These are phyloP conservation scores for Onychomys arenicola DNA, from an alignment of 2,797 vertebrate species.

Conservation along the genomic window DNA sequence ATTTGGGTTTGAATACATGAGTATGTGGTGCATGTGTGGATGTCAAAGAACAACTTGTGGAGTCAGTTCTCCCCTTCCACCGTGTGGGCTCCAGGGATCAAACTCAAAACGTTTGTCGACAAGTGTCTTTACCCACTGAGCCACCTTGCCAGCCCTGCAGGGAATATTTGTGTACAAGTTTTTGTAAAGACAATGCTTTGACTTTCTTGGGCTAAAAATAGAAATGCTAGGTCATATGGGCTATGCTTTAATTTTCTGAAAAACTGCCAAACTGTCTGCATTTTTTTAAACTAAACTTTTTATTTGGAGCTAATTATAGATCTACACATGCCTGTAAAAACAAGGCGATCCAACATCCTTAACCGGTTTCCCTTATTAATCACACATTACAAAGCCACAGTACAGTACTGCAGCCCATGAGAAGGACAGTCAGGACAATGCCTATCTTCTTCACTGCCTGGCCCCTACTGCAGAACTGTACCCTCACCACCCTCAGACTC, in stretches of 20 bases:
- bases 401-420: neutral
- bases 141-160: neutral
- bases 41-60: neutral
- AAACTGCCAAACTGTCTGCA: constrained; percentile 44
- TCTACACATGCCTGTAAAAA: constrained; percentile 35
- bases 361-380: neutral
- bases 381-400: constrained; percentile 14
- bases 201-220: neutral
- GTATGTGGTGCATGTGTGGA: neutral
- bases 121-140: neutral
- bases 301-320: constrained; percentile 38
- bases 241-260: constrained; percentile 46
- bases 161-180: neutral
- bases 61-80: neutral
- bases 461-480: neutral
- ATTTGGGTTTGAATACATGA: neutral
- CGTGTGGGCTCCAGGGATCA: neutral
- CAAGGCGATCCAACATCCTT: neutral
- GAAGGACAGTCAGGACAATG: neutral
- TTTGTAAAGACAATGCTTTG: constrained; percentile 9
- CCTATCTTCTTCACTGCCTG: neutral
- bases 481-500: neutral
- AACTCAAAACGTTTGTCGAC: neutral
- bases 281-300: constrained; percentile 55
- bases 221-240: constrained; percentile 33